Evolutionary conservation across 2,888 invertebrate genomes (phyloP), one percentile per base, ranked within the genome.

Genomic region (Tenthredo livida): DNA sequence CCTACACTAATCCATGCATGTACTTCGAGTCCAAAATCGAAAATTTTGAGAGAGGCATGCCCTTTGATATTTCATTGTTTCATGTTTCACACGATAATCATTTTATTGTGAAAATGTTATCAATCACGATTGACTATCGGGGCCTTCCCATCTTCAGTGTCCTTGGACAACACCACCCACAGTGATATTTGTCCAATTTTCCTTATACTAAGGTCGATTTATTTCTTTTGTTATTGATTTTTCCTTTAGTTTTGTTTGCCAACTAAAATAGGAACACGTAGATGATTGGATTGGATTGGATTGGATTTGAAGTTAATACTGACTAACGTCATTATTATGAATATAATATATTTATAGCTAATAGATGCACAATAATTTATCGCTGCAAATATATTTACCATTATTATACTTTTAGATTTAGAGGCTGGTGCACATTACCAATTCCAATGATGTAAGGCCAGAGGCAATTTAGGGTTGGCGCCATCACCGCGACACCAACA

Each of bases 341-440:
- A 25, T 67, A 29, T 78, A 37, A 58, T 61, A 80, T 80, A 80
- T 80, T 61, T 21, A 37, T 83, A 65, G 61, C 61, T 61, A 82
- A 82, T n/a, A 50, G 82, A 43, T 82, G 82, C 82, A 82, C 82
- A 82, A 82, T 82, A 58, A 82, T 67, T 83, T 83, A 83, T 43
- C 83, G 83, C 67, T 83, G 47, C 67, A 47, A 83, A 83, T 83
- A 83, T 83, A 47, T 83, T 67, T 80, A 70, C 21, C 37, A 61
- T 61, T 83, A 65, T 83, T 43, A 67, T 58, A 80, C 25, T 83
- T 29, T 83, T 50, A 83, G 67, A 83, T 83, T 70, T 83, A 83
- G 83, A 83, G 83, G 83, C 83, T 67, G 83, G 67, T 67, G 83
- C 67, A 67, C 67, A 67, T 40, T 37, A 21, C 21, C 61, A 33